Evolutionary conservation across 2,888 invertebrate genomes (phyloP).

Genomic region (Dicyrtomina minuta): DNA sequence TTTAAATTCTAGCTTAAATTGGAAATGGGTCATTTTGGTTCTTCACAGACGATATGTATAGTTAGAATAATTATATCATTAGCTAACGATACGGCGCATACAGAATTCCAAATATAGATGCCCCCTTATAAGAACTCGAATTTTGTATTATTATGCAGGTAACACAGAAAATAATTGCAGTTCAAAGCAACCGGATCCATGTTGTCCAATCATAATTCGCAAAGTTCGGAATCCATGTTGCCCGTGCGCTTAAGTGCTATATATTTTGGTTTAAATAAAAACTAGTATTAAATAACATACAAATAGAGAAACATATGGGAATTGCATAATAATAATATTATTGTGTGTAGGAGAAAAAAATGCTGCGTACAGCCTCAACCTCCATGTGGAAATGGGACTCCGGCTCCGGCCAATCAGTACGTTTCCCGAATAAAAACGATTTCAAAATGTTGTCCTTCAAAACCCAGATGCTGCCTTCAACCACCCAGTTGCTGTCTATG

Average conservation of each 20-base stretch:
- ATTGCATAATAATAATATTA: too few species aligned
- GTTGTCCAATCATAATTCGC: neutral
- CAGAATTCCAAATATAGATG: too few species aligned
- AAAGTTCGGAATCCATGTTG: too few species aligned
- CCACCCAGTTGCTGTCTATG: neutral
- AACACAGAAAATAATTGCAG: too few species aligned
- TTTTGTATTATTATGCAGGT: too few species aligned
- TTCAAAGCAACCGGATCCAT: neutral
- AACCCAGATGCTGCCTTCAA: neutral
- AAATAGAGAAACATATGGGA: neutral
- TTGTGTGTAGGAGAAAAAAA: neutral
- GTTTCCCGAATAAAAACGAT: neutral
- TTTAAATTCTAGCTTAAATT: too few species aligned
- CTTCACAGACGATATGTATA: too few species aligned
- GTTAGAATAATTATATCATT: too few species aligned
- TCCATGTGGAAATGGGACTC: neutral
- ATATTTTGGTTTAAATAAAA: slow-evolving; percentile 11
- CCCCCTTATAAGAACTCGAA: too few species aligned
- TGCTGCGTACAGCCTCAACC: neutral
- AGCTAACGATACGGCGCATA: too few species aligned
- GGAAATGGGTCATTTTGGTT: too few species aligned
- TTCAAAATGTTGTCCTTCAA: neutral
- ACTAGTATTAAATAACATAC: neutral
- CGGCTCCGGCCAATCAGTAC: neutral
- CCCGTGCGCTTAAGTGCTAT: neutral